Percentiles rank a stretch among this genome's conserved stretches.
These are phyloP conservation scores for Volucella zonaria DNA, from an alignment of 2,888 invertebrate species.

Conservation along the genomic window DNA sequence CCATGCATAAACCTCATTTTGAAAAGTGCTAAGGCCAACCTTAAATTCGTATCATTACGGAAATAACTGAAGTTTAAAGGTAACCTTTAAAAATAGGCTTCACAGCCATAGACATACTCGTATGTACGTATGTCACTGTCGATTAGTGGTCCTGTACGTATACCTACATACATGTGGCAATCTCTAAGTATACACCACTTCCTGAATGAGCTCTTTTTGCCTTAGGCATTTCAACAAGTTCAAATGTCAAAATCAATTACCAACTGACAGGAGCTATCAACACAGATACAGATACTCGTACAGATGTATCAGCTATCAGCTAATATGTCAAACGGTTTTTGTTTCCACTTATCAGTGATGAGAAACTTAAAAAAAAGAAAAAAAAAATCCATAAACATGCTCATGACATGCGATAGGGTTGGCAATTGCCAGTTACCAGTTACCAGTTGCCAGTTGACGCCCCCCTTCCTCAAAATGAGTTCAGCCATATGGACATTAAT, in stretches of 20 bases:
- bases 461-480: not conserved
- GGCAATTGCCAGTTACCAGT: no score
- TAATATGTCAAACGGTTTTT: slow-evolving; percentile 8
- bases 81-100: no score
- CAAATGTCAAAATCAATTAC: slow-evolving; percentile 42
- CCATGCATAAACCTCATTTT: no score
- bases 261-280: not conserved
- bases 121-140: no score
- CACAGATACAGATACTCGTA: not conserved
- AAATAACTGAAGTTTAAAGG: no score
- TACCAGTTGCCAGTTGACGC: not conserved
- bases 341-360: slow-evolving; percentile 22
- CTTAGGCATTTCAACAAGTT: not conserved
- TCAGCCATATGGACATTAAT: slow-evolving; percentile 11
- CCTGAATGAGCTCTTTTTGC: no score
- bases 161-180: no score
- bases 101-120: no score
- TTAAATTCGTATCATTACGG: no score
- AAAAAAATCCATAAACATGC: slow-evolving; percentile 9
- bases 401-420: slow-evolving; percentile 22
- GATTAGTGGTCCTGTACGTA: no score
- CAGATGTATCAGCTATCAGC: slow-evolving; percentile 16
- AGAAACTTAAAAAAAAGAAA: slow-evolving; percentile 8
- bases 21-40: no score
- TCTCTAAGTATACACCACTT: no score